A percentile compares a stretch with the other conserved stretches of the same genome.
These are phyloP conservation scores for Arrhamphus sclerolepis DNA, from an alignment of 2,797 vertebrate genomes.

Conservation along the genomic window DNA sequence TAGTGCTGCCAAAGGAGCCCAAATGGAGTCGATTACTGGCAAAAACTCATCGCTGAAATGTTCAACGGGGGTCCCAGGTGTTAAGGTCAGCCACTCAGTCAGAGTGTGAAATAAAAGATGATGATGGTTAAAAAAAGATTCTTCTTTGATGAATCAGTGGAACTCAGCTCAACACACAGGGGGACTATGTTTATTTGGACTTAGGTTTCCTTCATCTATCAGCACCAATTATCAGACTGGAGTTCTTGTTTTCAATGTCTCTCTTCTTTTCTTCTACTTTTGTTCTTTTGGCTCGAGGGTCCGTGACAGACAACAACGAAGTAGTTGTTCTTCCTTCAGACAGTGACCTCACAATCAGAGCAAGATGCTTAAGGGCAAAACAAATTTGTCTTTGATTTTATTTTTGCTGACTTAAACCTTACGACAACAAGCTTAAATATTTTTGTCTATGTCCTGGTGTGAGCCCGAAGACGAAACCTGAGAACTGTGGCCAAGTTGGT, in stretches of 20 bases:
- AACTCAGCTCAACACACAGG: conserved; percentile 43
- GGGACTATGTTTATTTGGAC: conserved; percentile 61
- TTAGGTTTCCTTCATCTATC: conserved; percentile 69
- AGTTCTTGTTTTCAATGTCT: conserved; percentile 68
- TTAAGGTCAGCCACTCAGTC: conserved; percentile 27
- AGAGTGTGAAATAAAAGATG: conserved; percentile 36
- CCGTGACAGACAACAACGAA: conserved; percentile 51
- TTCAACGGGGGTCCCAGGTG: conserved; percentile 44
- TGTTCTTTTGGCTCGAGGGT: conserved; percentile 59
- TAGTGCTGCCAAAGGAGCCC: conserved; percentile 79
- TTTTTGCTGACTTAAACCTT: conserved; percentile 35
- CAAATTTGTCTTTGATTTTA: conserved; percentile 66
- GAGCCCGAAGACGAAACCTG: conserved; percentile 27
- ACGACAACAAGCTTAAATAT: conserved; percentile 27
- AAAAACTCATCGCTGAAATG: conserved; percentile 59
- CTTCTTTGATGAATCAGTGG: conserved; percentile 29
- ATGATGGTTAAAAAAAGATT: conserved; percentile 24
- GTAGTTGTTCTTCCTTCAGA: conserved; percentile 43
- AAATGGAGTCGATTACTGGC: conserved; percentile 75
- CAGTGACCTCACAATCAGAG: conserved; percentile 67
- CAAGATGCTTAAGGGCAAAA: conserved; percentile 62
- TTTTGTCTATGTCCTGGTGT: conserved; percentile 21
- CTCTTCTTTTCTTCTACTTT: conserved; percentile 42
- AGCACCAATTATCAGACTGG: conserved; percentile 61
- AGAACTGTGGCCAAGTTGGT: conserved; percentile 16